Conservation (phyloP, 1,140 invertebrate species). For the Sarcophaga peregrina region DNA sequence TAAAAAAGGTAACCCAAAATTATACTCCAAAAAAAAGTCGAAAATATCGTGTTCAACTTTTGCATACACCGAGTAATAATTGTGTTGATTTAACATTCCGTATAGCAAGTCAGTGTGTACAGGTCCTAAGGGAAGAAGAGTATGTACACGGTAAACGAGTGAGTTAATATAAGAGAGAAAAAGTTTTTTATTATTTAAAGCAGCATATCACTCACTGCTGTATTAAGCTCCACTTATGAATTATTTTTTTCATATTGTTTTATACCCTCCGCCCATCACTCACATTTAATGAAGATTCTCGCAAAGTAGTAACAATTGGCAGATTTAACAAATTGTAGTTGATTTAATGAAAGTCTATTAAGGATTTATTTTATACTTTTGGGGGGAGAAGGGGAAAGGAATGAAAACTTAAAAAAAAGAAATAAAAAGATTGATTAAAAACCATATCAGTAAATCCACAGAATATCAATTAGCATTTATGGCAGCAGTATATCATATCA, state of each 20-base stretch:
- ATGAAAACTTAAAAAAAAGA: neutral
- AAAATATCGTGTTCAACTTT: slow-evolving; percentile 17
- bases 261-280: too few relatives aligned
- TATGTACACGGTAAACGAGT: neutral
- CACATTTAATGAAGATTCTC: too few relatives aligned
- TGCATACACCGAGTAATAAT: neutral
- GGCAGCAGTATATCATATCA: neutral
- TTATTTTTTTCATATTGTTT: too few relatives aligned
- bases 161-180: neutral
- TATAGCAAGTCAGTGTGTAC: neutral
- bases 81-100: slow-evolving; percentile 14
- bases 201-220: too few relatives aligned
- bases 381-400: neutral
- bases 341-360: too few relatives aligned
- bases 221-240: too few relatives aligned
- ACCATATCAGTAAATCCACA: neutral
- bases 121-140: neutral
- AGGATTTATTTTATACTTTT: too few relatives aligned
- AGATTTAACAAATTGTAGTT: too few relatives aligned
- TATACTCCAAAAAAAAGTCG: neutral
- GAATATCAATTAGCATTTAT: slow-evolving; percentile 11
- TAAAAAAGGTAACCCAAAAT: neutral
- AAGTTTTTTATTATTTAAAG: neutral
- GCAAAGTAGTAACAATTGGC: too few relatives aligned
- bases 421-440: neutral